Evolutionary conservation across 2,888 invertebrate genomes (phyloP).

Genomic region (Tachina grossa): DNA sequence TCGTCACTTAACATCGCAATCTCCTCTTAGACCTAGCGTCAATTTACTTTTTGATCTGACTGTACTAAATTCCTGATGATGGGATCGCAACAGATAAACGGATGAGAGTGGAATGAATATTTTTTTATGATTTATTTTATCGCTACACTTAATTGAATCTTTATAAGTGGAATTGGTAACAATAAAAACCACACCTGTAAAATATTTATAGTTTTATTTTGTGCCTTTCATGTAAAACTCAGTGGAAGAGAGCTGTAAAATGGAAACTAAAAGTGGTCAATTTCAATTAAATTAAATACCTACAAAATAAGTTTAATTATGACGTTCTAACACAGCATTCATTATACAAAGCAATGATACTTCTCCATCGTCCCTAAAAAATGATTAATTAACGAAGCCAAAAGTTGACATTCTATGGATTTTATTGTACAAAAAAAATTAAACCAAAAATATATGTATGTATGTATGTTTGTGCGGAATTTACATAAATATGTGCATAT

Average conservation of each 20-base stretch:
- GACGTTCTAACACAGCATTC: background rate
- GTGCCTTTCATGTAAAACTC: constrained; percentile 12
- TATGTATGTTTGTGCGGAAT: no score
- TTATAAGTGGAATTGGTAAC: constrained; percentile 21
- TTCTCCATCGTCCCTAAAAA: background rate
- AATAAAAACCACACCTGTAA: constrained; percentile 54
- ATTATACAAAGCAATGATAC: background rate
- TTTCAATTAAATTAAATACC: constrained; percentile 37
- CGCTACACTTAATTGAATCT: constrained; percentile 11
- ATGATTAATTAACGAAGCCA: constrained; percentile 33
- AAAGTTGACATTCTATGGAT: constrained; percentile 42
- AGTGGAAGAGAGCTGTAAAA: background rate
- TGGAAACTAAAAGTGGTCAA: background rate
- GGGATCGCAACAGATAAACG: no score
- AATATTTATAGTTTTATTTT: constrained; percentile 40
- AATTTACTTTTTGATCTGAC: no score
- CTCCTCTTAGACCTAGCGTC: no score
- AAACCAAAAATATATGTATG: no score
- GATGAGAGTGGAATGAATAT: no score
- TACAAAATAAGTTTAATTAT: constrained; percentile 29
- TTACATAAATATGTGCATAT: no score
- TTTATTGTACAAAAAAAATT: no score
- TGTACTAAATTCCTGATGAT: no score
- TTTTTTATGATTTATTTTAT: background rate
- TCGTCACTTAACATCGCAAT: no score